Evolutionary conservation across 2,797 vertebrate genomes (phyloP), one percentile per base, ranked within the genome.

Genomic region (Pogonophryne albipinna): DNA sequence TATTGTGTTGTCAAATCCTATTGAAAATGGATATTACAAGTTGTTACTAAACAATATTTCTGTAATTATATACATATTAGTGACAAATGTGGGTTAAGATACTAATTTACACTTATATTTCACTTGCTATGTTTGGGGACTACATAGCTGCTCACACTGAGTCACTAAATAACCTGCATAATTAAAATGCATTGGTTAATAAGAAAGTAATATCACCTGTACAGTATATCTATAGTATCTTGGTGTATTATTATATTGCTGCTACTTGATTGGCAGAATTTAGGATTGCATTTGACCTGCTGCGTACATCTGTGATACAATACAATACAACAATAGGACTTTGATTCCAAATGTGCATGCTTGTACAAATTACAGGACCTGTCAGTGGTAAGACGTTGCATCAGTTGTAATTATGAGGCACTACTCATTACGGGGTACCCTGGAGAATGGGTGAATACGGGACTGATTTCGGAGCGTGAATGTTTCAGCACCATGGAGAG

Each of bases 401-500:
- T 58, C 64, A 70, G 20, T 57, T 61, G 34, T 72, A 56, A 77
- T 61, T 85, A 78, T 19, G 42, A 47, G 72, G 58, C 49, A 42
- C 31, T 50, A 34, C 65, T 78, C 55, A 60, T 65, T 63, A 59
- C 50, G 41, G 27, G 65, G 58, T 10, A 50, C 16, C 46, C 52
- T 50, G 62, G 44, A 71, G 61, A 69, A 60, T 67, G 23, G 68
- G 41, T 65, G 71, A 72, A 61, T 62, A 51, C 31, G 14, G 34
- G 58, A 66, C 75, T 70, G 71, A 68, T 74, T 79, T 57, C 4
- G 0, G 49, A 59, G 73, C 45, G 46, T 56, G 45, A 80, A 49
- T 71, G 47, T 84, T 85, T 85, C 80, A 86, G 85, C 61, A 82
- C 62, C 84, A 74, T 23, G 64, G 79, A 86, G 62, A 84, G 77